Percentiles rank a stretch among this genome's conserved stretches.
These are phyloP conservation scores for Gambusia affinis DNA, from an alignment of 2,113 vertebrate species.

Conservation along the genomic window DNA sequence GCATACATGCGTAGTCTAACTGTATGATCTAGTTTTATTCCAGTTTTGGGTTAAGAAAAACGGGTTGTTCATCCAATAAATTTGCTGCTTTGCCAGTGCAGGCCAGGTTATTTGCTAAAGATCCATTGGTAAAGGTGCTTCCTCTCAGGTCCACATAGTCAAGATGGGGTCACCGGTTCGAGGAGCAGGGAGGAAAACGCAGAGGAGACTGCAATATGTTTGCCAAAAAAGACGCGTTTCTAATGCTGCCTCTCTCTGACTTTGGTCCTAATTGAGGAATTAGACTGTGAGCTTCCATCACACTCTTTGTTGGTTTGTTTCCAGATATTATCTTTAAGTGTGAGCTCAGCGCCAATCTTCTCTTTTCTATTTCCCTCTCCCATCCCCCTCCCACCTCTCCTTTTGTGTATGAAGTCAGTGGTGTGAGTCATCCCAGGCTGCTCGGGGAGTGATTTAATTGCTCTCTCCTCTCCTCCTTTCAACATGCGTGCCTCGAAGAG, in stretches of 20 bases:
- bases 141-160: constrained; percentile 27
- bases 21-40: background rate
- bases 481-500: constrained; percentile 37
- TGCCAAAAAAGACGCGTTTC: constrained; percentile 39
- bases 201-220: constrained; percentile 17
- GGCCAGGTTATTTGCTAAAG: constrained; percentile 37
- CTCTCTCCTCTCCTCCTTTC: constrained; percentile 54
- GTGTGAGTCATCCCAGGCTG: constrained; percentile 72
- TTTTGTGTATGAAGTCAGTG: constrained; percentile 55
- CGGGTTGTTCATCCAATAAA: background rate
- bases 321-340: constrained; percentile 69
- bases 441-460: constrained; percentile 71
- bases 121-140: constrained; percentile 27
- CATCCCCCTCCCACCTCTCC: constrained; percentile 38
- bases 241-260: constrained; percentile 40
- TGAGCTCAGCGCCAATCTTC: constrained; percentile 37
- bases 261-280: constrained; percentile 57
- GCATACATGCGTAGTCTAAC: background rate
- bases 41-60: background rate
- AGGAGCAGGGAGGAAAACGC: constrained; percentile 32
- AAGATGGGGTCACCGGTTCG: constrained; percentile 41
- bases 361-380: constrained; percentile 25
- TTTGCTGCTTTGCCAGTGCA: constrained; percentile 19
- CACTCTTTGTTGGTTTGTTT: constrained; percentile 59
- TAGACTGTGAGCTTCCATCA: constrained; percentile 55